Evolutionary conservation across 1,140 invertebrate species (phyloP), one percentile per base, ranked within the genome.

Genomic region (Araneus ventricosus): DNA sequence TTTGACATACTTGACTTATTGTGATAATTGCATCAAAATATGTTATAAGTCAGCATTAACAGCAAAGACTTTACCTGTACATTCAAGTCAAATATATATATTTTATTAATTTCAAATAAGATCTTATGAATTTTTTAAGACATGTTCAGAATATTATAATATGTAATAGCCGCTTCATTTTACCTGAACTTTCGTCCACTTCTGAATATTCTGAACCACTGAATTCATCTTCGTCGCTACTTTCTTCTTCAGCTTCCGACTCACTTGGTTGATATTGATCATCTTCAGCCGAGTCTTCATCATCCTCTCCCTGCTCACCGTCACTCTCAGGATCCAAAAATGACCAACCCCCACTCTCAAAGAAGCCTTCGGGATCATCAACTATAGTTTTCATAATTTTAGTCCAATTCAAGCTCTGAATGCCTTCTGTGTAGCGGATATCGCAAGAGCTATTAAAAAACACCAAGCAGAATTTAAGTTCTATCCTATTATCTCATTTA

Each of bases 301-400:
- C 95, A 63, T 95, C 95, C 70, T 97, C 95, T 10, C 94, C 97
- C 89, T 96, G 96, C 94, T 98, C 98, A 39, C 95, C 97, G 95
- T 98, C 98, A 94, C 97, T 98, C 95, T 99, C 98, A 2, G 98
- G 98, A 95, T 99, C 98, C 82, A 99, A 96, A 96, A 99, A 99
- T 63, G 97, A 98, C 99, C 99, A 99, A 10, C 99, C 99, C 79
- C 99, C 99, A 95, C 97, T 98, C 63, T 99, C 98, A 95, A 99
- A 99, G 96, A 99, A 99, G 1, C 98, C 98, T 95, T 99, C 98
- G 0, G 99, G 99, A 96, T 99, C 99, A 95, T 99, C 99, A 0
- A 97, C 98, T 94, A 99, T 99, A 0, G 99, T 99, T 96, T 99
- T 99, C 99, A 99, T 99, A 94, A 99, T 99, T 95, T 99, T 99